Base-by-base conservation (phyloP, 2,797 vertebrate genomes). In the Telmatherina bonti region DNA sequence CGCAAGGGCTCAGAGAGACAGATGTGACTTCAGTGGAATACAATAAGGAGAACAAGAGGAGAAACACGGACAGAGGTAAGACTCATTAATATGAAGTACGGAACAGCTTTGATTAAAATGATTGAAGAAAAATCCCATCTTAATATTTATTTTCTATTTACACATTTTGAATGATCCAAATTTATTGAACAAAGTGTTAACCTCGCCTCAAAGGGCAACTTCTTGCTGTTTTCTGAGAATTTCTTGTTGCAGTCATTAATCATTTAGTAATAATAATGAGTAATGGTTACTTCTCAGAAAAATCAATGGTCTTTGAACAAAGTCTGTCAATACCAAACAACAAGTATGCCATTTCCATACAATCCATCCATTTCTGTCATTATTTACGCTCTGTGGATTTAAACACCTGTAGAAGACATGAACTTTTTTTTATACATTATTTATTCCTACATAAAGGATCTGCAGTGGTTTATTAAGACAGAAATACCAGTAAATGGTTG, bases 11-110 rank as follows among this genome's bases (percentile, higher is more conserved):
- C 53, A 96, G 96, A 86, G 97, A 98, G 71, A 94, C 96, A 43
- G 96, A 98, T 85, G 89, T 95, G 87, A 94, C 96, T 80, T 94
- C 95, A 71, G 94, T 96, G 70, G 96, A 98, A 69, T 95, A 88
- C 81, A 83, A 95, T 67, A 97, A 97, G 78, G 96, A 98, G 63
- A 92, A 93, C 61, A 98, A 97, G 93, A 95, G 96, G 91, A 94
- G 93, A 78, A 96, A 96, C 85, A 78, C 90, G 89, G 96, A 98
- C 79, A 97, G 96, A 97, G 96, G 97, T 98, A 56, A 72, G 65
- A 35, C 10, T 12, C 31, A 49, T 13, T 7, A 11, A 41, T 54
- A 8, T 43, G 27, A 24, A 27, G 4, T 70, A 49, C 13, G 41
- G 27, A 35, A 7, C 22, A 35, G 60, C 49, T 22, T 20, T 36